Conservation (phyloP, 2,888 invertebrate species). For the Tinea semifulvella region DNA sequence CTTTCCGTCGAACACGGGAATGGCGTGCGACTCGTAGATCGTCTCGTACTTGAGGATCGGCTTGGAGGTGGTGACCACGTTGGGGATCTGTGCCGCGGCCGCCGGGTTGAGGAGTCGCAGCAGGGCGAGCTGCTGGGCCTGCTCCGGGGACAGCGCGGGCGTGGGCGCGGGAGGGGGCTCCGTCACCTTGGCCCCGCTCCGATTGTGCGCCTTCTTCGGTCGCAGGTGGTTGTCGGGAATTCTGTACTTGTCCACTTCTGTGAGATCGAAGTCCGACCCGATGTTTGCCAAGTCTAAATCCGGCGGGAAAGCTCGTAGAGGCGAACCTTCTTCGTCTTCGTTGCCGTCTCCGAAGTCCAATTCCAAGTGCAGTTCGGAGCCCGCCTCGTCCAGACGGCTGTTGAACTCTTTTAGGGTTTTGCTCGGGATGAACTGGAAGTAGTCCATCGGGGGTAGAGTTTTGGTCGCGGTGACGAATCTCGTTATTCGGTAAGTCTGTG, state of each 20-base stretch:
- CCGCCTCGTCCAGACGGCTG: conserved; percentile 87
- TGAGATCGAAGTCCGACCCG: conserved; percentile 76
- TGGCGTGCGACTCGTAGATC: conserved; percentile 82
- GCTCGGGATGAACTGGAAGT: conserved; percentile 86
- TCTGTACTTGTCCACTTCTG: conserved; percentile 73
- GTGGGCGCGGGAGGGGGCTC: conserved; percentile 56
- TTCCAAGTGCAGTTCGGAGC: conserved; percentile 86
- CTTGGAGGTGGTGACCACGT: conserved; percentile 80
- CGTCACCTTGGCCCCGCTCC: conserved; percentile 46
- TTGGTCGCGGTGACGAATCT: conserved; percentile 90
- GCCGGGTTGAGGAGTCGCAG: conserved; percentile 75
- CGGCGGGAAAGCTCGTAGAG: conserved; percentile 65
- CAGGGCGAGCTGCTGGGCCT: conserved; percentile 79
- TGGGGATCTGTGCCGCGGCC: conserved; percentile 72
- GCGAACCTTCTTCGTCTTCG: conserved; percentile 65
- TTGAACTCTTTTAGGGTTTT: conserved; percentile 90
- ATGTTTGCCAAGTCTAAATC: conserved; percentile 77
- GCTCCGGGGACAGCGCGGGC: conserved; percentile 71
- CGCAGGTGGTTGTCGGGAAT: conserved; percentile 62
- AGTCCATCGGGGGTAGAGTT: conserved; percentile 87
- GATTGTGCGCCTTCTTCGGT: conserved; percentile 55
- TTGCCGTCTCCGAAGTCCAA: conserved; percentile 86
- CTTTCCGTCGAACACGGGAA: conserved; percentile 79
- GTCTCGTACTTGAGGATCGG: conserved; percentile 81
- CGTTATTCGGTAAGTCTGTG: conserved; percentile 89